Conservation (phyloP, 2,797 vertebrate genomes). For the Tinamus major region DNA sequence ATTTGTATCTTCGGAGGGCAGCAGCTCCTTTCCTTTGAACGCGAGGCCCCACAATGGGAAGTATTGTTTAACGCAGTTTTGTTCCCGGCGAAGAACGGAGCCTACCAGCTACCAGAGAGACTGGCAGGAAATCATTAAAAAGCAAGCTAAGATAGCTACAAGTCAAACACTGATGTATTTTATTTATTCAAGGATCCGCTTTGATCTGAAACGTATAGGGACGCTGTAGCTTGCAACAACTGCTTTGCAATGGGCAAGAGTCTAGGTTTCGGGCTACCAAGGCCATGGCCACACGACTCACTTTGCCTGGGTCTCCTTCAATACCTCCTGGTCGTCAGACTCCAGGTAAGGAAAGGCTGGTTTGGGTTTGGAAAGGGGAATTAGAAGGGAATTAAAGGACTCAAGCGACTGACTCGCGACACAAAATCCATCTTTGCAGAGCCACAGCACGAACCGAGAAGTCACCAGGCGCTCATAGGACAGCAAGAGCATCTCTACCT, state of each 20-base stretch:
- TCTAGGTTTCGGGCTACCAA: not conserved
- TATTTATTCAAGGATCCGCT: not conserved
- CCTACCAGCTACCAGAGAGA: constrained; percentile 22
- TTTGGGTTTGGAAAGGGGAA: not conserved
- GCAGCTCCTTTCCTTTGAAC: constrained; percentile 64
- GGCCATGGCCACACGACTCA: not conserved
- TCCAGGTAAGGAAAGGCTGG: not conserved
- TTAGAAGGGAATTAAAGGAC: no score
- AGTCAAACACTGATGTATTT: not conserved
- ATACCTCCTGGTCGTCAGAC: not conserved
- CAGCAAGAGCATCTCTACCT: not conserved
- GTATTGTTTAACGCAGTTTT: constrained; percentile 59
- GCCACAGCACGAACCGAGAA: rapidly evolving
- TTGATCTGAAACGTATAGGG: not conserved
- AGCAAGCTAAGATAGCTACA: constrained; percentile 26
- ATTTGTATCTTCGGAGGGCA: constrained; percentile 72
- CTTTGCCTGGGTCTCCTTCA: not conserved
- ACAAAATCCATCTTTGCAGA: rapidly evolving
- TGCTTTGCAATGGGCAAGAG: not conserved
- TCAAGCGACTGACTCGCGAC: not conserved
- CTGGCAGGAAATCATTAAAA: constrained; percentile 59
- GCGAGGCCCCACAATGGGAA: constrained; percentile 53
- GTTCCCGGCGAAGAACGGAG: constrained; percentile 37
- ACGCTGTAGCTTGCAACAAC: not conserved
- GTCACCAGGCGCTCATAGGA: rapidly evolving